Evolutionary conservation across 2,113 vertebrate species (phyloP).

Genomic region (Panthera uncia): DNA sequence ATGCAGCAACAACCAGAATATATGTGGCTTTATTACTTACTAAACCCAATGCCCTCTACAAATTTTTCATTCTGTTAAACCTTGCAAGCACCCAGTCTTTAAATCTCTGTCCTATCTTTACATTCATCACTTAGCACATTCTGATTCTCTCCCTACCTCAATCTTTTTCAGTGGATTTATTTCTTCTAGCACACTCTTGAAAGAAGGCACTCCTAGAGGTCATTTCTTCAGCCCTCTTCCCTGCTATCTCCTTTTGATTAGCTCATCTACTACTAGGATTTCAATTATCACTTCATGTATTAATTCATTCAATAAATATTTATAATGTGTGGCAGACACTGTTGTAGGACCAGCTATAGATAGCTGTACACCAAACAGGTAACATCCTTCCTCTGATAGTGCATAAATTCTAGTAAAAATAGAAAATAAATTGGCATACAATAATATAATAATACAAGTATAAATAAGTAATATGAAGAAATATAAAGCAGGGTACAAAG

Average conservation of each 20-base stretch:
- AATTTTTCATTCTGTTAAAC: neutral
- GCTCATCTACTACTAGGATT: neutral
- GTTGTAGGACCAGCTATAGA: neutral
- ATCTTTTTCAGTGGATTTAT: neutral
- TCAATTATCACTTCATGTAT: conserved; percentile 1
- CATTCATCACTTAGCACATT: neutral
- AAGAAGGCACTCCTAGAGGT: neutral
- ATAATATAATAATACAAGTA: neutral
- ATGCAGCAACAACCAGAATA: neutral
- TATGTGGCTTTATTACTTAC: neutral
- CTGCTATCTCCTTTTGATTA: neutral
- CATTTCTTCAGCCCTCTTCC: neutral
- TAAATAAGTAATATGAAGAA: neutral
- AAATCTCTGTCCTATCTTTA: neutral
- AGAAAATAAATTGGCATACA: neutral
- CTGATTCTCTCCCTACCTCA: neutral
- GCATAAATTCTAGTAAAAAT: neutral
- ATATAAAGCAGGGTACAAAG: neutral
- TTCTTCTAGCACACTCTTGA: neutral
- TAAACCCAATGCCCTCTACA: neutral
- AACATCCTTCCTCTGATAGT: neutral
- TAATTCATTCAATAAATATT: neutral
- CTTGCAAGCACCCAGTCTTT: neutral
- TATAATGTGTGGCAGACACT: neutral
- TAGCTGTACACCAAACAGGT: neutral